Conservation (phyloP, 2,888 invertebrate species). For the Orthosia gothica region DNA sequence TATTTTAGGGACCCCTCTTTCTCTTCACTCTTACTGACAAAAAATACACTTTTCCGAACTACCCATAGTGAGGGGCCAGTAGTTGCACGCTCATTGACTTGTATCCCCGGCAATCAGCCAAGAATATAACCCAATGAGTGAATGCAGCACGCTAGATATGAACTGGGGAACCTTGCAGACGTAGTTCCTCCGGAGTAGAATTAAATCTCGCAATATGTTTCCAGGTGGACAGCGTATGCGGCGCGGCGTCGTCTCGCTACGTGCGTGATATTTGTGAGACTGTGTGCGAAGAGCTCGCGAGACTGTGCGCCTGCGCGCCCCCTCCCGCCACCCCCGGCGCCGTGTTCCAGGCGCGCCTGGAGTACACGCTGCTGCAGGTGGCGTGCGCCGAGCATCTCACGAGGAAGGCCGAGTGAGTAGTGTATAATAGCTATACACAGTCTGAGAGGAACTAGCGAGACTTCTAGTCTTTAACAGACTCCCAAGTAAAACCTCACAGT, state of each 20-base stretch:
- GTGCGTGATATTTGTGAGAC: slow-evolving; percentile 96
- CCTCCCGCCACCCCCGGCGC: slow-evolving; percentile 91
- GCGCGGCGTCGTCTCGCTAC: slow-evolving; percentile 94
- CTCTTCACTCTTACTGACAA: no score
- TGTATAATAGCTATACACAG: slow-evolving; percentile 89
- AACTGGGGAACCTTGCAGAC: no score
- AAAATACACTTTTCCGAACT: no score
- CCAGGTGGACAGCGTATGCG: slow-evolving; percentile 94
- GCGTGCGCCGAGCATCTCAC: slow-evolving; percentile 85
- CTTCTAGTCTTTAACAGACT: no score
- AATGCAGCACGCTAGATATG: no score
- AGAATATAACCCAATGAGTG: no score
- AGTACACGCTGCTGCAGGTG: slow-evolving; percentile 81
- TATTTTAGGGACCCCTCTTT: no score
- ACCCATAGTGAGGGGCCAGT: no score
- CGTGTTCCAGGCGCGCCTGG: slow-evolving; percentile 95
- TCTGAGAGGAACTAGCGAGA: slow-evolving; percentile 97
- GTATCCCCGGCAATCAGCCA: no score
- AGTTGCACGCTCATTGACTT: no score
- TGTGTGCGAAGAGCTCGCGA: slow-evolving; percentile 97
- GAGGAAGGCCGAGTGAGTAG: slow-evolving; percentile 84
- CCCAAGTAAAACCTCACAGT: no score
- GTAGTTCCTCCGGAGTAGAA: no score
- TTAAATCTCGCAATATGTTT: background rate
- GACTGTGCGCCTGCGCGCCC: slow-evolving; percentile 93